Evolutionary conservation across 2,888 invertebrate genomes (phyloP), one percentile per base, ranked within the genome.

Genomic region (Agrilus mali): DNA sequence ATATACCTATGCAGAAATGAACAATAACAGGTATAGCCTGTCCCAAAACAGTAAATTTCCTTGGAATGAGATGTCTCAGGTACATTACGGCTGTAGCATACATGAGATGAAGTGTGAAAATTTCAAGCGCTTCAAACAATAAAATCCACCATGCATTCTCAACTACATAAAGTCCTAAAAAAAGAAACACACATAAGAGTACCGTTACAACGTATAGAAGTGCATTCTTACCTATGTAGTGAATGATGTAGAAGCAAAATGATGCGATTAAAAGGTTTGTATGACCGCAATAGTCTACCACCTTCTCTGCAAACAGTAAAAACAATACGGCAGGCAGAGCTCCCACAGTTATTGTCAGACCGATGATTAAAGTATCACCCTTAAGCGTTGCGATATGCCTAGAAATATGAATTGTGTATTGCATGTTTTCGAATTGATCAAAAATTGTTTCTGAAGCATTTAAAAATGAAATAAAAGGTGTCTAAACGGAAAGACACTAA

Each of bases 221-320:
- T 27, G 27, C 43, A 15, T 43, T 48, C 61, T 60, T 61, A 80
- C 83, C 80, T 53, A 78, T 77, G 57, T 82, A 84, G 40, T 85
- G 75, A 43, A 87, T 68, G 48, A 86, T 84, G 62, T 86, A 89
- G 55, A 85, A 74, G 7, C 82, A 79, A 60, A 89, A 84, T n/a
- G 85, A 84, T 47, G 79, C 74, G 54, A 88, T 87, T 55, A 89
- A 77, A 42, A 89, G 74, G 63, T 89, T 87, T 49, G 86, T 84
- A 60, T 84, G 82, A 10, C 84, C 84, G 50, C 88, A 80, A 62
- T 82, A 87, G 67, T 88, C 85, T 32, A 92, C 84, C 32, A 92
- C 75, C 51, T 77, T 77, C 55, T 90, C 89, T 2, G 88, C 85
- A 67, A 81, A 80, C 71, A 79, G 80, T 27, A 88, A 69, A 53